These are phyloP conservation scores for Neuroscelio doddi DNA, from an alignment of 2,888 invertebrate species.

Conservation along the genomic window DNA sequence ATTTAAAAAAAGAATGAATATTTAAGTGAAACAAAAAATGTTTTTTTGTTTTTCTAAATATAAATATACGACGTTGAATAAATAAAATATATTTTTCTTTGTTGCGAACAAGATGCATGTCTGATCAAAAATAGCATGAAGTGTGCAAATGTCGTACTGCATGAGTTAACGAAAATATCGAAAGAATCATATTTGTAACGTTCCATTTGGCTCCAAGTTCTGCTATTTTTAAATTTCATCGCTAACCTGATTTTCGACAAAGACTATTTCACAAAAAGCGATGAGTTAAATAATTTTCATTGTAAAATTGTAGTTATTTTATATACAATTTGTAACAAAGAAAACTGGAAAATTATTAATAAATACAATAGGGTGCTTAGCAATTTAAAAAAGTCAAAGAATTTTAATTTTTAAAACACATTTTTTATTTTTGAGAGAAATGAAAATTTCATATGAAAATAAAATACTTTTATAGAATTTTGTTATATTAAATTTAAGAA, in stretches of 20 bases:
- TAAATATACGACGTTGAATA: not conserved
- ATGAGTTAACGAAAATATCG: slow-evolving; percentile 1
- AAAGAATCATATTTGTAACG: slow-evolving; percentile 17
- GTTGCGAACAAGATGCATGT: slow-evolving; percentile 4
- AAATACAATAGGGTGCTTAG: too few relatives aligned
- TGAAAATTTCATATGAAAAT: too few relatives aligned
- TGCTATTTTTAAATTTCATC: slow-evolving; percentile 27
- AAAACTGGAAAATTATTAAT: not conserved
- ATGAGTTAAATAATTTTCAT: too few relatives aligned
- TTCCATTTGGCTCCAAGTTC: not conserved
- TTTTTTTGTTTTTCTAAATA: not conserved
- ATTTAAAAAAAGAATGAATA: not conserved
- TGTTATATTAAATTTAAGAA: too few relatives aligned
- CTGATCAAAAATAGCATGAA: slow-evolving; percentile 31
- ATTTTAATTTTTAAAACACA: too few relatives aligned
- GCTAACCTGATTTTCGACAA: not conserved
- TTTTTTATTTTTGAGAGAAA: too few relatives aligned
- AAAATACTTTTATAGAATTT: too few relatives aligned
- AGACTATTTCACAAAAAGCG: not conserved
- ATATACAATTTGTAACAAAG: not conserved
- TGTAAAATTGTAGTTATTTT: slow-evolving; percentile 1
- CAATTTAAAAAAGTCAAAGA: too few relatives aligned
- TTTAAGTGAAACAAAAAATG: too few relatives aligned
- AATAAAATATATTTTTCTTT: not conserved
- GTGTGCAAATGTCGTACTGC: slow-evolving; percentile 18